These are phyloP conservation scores for Neuroterus valhalla DNA, from an alignment of 1,140 invertebrate genomes.

Conservation along the genomic window DNA sequence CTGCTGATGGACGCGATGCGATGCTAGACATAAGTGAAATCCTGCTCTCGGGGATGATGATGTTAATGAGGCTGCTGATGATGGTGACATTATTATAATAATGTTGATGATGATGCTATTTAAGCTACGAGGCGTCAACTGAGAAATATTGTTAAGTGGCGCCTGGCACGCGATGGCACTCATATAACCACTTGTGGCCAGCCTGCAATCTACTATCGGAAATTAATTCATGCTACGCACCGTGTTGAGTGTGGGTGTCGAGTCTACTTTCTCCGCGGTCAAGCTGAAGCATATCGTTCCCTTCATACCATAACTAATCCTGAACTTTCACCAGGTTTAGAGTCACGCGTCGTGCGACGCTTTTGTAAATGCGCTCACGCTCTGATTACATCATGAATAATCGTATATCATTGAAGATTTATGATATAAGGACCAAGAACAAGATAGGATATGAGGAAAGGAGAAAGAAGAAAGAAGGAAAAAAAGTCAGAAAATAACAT, in stretches of 20 bases:
- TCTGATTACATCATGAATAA: constrained; percentile 13
- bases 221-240: neutral
- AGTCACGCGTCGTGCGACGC: neutral
- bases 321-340: neutral
- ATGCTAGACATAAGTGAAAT: neutral
- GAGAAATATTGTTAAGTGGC: neutral
- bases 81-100: neutral
- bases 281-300: constrained; percentile 35
- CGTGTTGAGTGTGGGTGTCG: constrained; percentile 17
- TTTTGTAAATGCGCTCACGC: neutral
- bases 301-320: neutral
- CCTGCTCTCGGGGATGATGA: neutral
- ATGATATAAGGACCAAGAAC: neutral
- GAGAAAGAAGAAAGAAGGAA: constrained; percentile 22
- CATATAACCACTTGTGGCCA: neutral
- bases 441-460: constrained; percentile 19
- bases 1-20: too few species aligned
- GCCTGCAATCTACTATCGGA: neutral
- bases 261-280: constrained; percentile 51
- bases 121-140: neutral
- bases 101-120: neutral
- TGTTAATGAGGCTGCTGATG: neutral
- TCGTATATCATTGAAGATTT: neutral
- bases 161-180: neutral
- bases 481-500: neutral